Evolutionary conservation across 2,113 vertebrate species (phyloP), one percentile per base, ranked within the genome.

Genomic region (Cyanistes caeruleus): DNA sequence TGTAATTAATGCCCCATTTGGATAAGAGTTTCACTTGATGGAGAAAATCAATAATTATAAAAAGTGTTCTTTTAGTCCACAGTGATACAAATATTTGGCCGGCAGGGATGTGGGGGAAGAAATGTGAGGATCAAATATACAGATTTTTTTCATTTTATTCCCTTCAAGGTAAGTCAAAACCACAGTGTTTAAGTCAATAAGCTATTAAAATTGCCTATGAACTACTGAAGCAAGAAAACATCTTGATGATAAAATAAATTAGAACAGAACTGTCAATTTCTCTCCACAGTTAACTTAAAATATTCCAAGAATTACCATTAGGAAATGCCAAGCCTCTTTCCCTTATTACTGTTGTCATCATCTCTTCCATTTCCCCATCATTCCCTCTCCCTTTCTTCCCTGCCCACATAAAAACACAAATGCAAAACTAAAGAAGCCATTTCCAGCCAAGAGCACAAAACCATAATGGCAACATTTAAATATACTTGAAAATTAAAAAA

Each of bases 161-260:
- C 10, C 16, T 77, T 35, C 56, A 86, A 92, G 6, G 5, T 74
- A 90, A 90, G 23, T 37, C 33, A 84, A 93, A 43, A 33, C 20
- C 39, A 88, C 11, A 49, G 15, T 3, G 2, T 69, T 86, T n/a
- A 80, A 77, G 80, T 67, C 59, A 92, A 65, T 62, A 95, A 69
- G 39, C 13, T 69, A 76, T 67, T 90, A 89, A 94, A 92, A 90
- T 49, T 90, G 23, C 11, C 53, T 58, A 46, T n/a, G 56, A 93
- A 86, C 39, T 75, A 88, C 31, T 75, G 68, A 93, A 84, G 85
- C 75, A 83, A 75, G 75, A 77, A 84, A 89, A 81, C 18, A 56
- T 81, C 60, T 82, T 90, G 44, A 90, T 77, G 18, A 44, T 63
- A 93, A 86, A 77, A 88, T 67, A 95, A 88, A 90, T 87, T 60